These are phyloP conservation scores for Sebastolobus alascanus DNA, from an alignment of 2,797 vertebrate species.

Conservation along the genomic window DNA sequence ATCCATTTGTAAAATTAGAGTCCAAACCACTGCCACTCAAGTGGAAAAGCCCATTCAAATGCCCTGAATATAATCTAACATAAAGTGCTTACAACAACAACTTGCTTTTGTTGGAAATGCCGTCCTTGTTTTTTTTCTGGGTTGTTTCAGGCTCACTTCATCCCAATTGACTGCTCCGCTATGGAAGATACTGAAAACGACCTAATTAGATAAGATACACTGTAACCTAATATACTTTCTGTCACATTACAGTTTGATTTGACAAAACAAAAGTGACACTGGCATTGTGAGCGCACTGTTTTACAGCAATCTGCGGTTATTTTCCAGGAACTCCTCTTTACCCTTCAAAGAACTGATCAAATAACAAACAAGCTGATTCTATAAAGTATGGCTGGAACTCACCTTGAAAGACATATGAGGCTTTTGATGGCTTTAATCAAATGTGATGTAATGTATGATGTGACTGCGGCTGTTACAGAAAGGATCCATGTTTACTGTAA, in stretches of 20 bases:
- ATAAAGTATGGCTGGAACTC: constrained; percentile 28
- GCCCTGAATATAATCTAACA: constrained; percentile 79
- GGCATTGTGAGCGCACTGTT: constrained; percentile 10
- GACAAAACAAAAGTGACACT: constrained; percentile 38
- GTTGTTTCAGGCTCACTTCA: constrained; percentile 41
- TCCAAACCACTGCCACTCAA: constrained; percentile 81
- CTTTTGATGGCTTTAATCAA: constrained; percentile 39
- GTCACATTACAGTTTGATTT: constrained; percentile 36
- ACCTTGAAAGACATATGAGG: constrained; percentile 39
- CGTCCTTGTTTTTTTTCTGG: constrained; percentile 40
- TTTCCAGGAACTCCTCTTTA: constrained; percentile 41
- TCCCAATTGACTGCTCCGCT: constrained; percentile 19
- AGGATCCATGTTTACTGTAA: constrained; percentile 7
- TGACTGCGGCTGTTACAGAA: constrained; percentile 14
- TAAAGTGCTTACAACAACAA: constrained; percentile 85
- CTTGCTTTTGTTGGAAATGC: constrained; percentile 66
- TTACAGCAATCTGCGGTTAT: constrained; percentile 23
- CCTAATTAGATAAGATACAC: constrained; percentile 36
- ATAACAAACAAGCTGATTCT: constrained; percentile 38
- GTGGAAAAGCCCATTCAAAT: constrained; percentile 82
- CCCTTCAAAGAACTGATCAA: constrained; percentile 40
- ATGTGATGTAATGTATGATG: constrained; percentile 25
- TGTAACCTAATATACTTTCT: constrained; percentile 2
- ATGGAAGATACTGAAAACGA: neutral
- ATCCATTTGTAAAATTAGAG: constrained; percentile 86